Evolutionary conservation across 2,797 vertebrate genomes (phyloP).

Genomic region (Sebastes umbrosus): DNA sequence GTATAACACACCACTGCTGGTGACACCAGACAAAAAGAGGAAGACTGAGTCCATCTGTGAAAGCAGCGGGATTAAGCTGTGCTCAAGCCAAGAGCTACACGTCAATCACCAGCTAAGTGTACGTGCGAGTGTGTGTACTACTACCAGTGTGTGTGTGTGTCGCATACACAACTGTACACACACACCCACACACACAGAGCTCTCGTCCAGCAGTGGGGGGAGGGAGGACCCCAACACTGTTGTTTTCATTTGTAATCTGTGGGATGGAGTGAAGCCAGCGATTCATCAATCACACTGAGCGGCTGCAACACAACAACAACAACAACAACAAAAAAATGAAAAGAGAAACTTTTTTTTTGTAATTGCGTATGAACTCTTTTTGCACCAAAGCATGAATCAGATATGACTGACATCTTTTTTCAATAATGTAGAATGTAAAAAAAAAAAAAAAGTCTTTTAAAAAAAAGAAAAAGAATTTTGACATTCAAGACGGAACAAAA

Average conservation of each 20-base stretch:
- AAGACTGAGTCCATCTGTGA: slow-evolving; percentile 80
- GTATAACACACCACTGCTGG: slow-evolving; percentile 53
- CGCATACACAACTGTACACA: slow-evolving; percentile 30
- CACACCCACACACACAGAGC: slow-evolving; percentile 1
- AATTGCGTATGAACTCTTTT: not conserved
- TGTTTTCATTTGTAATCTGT: slow-evolving; percentile 70
- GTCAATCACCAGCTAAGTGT: slow-evolving; percentile 75
- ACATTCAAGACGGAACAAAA: not conserved
- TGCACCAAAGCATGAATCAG: not conserved
- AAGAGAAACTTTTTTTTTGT: slow-evolving; percentile 11
- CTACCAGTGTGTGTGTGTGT: slow-evolving; percentile 6
- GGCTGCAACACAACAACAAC: slow-evolving; percentile 16
- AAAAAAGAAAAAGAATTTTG: not conserved
- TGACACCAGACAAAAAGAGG: slow-evolving; percentile 78
- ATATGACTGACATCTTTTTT: slow-evolving; percentile 2
- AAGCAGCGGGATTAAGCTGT: slow-evolving; percentile 74
- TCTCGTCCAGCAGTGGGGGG: slow-evolving; percentile 42
- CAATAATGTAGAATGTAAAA: not conserved
- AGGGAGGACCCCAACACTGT: slow-evolving; percentile 56
- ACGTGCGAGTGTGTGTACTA: slow-evolving; percentile 27
- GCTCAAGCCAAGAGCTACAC: slow-evolving; percentile 67
- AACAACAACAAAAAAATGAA: slow-evolving; percentile 8
- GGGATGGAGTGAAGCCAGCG: slow-evolving; percentile 51
- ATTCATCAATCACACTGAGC: slow-evolving; percentile 53
- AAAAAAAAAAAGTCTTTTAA: not conserved